These are phyloP conservation scores for Phaethon lepturus DNA, from an alignment of 2,113 vertebrate genomes.

Conservation along the genomic window DNA sequence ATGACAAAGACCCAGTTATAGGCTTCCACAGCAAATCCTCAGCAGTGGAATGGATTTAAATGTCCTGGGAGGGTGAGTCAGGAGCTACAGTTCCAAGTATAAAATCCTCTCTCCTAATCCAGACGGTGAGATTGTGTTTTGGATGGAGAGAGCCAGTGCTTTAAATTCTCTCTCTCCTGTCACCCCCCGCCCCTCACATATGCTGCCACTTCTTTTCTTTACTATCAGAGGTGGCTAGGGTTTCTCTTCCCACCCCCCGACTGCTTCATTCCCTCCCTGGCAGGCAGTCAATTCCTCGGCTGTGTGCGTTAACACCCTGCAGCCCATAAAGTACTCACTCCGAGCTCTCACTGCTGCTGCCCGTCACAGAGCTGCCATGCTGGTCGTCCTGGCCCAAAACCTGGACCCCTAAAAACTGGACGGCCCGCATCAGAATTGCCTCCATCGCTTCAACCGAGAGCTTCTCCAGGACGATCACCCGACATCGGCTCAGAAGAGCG, in stretches of 20 bases:
- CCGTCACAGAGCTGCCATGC: conserved; percentile 67
- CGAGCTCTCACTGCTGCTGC: conserved; percentile 69
- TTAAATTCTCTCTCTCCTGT: conserved; percentile 37
- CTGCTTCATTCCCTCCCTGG: conserved; percentile 61
- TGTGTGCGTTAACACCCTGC: conserved; percentile 69
- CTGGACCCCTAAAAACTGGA: conserved; percentile 85
- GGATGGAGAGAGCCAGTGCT: not conserved
- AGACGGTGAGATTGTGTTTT: conserved; percentile 16
- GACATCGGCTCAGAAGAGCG: conserved; percentile 92
- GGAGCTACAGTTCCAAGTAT: not conserved
- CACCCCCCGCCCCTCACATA: not conserved
- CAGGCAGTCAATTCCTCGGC: conserved; percentile 72
- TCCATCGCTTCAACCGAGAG: conserved; percentile 89
- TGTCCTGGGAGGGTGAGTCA: not conserved
- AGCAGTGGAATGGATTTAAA: conserved; percentile 27
- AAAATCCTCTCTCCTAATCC: conserved; percentile 18
- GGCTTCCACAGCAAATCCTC: conserved; percentile 19
- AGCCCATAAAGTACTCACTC: conserved; percentile 85
- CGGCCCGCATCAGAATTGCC: conserved; percentile 85
- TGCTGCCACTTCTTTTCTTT: conserved; percentile 56
- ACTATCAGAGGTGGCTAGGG: conserved; percentile 54
- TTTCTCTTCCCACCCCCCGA: conserved; percentile 46
- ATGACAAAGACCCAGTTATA: not conserved
- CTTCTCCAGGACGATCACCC: conserved; percentile 94
- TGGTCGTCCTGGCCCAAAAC: conserved; percentile 74